Evolutionary conservation across 2,797 vertebrate species (phyloP).

Genomic region (Gallinago stenura): DNA sequence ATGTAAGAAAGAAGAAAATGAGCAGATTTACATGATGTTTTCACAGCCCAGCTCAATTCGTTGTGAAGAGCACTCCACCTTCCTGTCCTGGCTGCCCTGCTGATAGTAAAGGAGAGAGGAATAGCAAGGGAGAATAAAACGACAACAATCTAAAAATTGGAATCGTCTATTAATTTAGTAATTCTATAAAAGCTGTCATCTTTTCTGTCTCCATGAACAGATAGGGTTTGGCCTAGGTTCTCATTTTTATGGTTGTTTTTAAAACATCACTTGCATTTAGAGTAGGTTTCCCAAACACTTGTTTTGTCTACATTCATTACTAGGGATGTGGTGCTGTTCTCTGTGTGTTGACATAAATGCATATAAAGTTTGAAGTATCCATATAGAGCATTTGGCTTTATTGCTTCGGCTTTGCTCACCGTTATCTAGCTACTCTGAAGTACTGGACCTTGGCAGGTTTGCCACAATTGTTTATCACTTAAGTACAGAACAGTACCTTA

Average conservation of each 20-base stretch:
- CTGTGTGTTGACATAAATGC: constrained; percentile 11
- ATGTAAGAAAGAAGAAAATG: neutral
- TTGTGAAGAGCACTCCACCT: neutral
- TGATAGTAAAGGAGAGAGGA: neutral
- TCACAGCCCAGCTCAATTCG: neutral
- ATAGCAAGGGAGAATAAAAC: neutral
- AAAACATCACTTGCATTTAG: neutral
- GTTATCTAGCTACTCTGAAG: neutral
- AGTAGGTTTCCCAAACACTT: neutral
- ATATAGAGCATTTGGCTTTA: constrained; percentile 14
- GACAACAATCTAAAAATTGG: neutral
- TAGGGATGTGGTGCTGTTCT: neutral
- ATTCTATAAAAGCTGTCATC: neutral
- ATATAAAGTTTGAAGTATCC: constrained; percentile 8
- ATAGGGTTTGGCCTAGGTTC: neutral
- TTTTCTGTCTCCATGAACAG: neutral
- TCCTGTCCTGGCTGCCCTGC: neutral
- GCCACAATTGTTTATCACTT: neutral
- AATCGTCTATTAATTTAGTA: neutral
- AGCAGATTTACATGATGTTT: fast-evolving
- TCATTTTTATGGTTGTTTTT: constrained; percentile 3
- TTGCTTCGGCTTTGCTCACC: neutral
- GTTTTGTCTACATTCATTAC: neutral
- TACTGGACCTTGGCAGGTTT: neutral
- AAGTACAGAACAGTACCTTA: neutral